Percentiles rank a stretch among this genome's conserved stretches.
These are phyloP conservation scores for Saccostrea glomerata DNA, from an alignment of 1,140 invertebrate genomes.

Conservation along the genomic window DNA sequence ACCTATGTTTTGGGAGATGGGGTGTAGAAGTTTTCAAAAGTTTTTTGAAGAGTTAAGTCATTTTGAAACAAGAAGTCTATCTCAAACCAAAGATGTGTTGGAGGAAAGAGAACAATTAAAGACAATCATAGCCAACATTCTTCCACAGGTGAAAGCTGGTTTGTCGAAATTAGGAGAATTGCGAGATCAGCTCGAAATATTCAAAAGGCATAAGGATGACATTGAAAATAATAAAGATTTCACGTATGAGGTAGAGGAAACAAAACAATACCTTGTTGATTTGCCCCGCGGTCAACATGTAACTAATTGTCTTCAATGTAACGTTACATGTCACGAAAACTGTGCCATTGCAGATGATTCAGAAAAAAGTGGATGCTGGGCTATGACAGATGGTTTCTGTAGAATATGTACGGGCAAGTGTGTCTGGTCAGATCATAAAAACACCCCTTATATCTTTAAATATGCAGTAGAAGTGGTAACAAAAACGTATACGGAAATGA, in stretches of 20 bases:
- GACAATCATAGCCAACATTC: conserved; percentile 38
- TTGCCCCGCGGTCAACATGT: conserved; percentile 49
- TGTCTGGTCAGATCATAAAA: conserved; percentile 48
- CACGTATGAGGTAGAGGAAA: conserved; percentile 50
- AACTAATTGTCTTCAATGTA: conserved; percentile 61
- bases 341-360: conserved; percentile 37
- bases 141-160: conserved; percentile 47
- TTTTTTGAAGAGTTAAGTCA: conserved; percentile 42
- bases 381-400: conserved; percentile 43
- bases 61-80: conserved; percentile 39
- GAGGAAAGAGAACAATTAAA: conserved; percentile 49
- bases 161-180: conserved; percentile 41
- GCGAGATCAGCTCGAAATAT: conserved; percentile 43
- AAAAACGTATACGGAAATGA: conserved; percentile 38
- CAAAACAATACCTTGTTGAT: not conserved
- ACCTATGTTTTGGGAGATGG: conserved; percentile 62
- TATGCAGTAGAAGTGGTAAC: not conserved
- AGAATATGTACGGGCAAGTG: conserved; percentile 51
- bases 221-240: no score
- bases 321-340: conserved; percentile 60
- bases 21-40: conserved; percentile 46
- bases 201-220: conserved; percentile 51
- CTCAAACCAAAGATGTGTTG: no score
- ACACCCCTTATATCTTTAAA: conserved; percentile 42
- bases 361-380: conserved; percentile 24